Base-by-base conservation (phyloP, 2,888 invertebrate genomes). In the Rhorus exstirpatorius region DNA sequence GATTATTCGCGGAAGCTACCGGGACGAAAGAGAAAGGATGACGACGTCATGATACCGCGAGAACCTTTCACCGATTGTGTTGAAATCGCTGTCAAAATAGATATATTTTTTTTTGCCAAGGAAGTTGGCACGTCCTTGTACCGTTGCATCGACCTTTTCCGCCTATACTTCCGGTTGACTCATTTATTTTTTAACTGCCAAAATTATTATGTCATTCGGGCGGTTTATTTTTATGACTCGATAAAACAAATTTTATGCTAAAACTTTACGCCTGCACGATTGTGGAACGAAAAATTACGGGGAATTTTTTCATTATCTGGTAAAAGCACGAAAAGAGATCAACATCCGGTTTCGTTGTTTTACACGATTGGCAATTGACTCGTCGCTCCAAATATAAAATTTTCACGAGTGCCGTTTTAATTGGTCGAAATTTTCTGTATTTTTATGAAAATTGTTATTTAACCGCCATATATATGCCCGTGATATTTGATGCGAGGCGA, bases 21-120 rank as follows among this genome's bases (percentile, higher is more conserved):
- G 68, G 44, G 60, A 74, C 51, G 80, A 81, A 81, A 81, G 80
- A 81, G 80, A 81, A 81, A 81, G 80, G 80, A 76, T 71, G 68
- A 67, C 65, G 49, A 51, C 10, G 58, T 24, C 19, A 65, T 44
- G 63, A 79, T 72, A 79, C 55, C 58, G 74, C 12, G 65, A 65
- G 38, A 68, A 76, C 76, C 80, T 81, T 81, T 81, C 80, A 81
- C 80, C 76, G 65, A 81, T 81, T 81, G 80, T 81, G 65, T 70
- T 63, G 65, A 76, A 81, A 81, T 76, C 58, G 76, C 63, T 63
- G 61, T 75, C 70, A n/a, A 58, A 63, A 68, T 58, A 49, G 60
- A 61, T 55, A 61, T n/a, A n/a, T n/a, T n/a, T n/a, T 61, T 49
- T 49, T 24, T 19, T 14, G 14, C 14, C 46, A 31, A 65, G 65